These are phyloP conservation scores for Rhodeus uyekii DNA, from an alignment of 2,797 vertebrate species.

Conservation along the genomic window DNA sequence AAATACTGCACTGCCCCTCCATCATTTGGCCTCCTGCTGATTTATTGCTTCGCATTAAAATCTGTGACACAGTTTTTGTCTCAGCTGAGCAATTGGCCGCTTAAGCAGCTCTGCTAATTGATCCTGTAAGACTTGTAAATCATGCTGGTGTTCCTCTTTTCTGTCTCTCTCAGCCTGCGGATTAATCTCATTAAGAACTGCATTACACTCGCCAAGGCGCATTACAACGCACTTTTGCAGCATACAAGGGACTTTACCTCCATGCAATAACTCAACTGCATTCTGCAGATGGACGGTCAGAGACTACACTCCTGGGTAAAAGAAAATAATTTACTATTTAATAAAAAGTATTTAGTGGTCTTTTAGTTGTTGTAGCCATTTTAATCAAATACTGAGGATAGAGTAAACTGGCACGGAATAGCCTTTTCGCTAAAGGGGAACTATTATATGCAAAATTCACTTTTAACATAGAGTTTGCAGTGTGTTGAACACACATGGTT, in stretches of 20 bases:
- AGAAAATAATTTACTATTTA: too few species aligned
- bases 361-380: neutral
- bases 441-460: too few species aligned
- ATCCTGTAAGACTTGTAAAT: slow-evolving; percentile 79
- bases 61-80: slow-evolving; percentile 62
- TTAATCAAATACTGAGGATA: neutral
- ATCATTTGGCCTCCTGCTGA: slow-evolving; percentile 36
- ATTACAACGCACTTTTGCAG: slow-evolving; percentile 43
- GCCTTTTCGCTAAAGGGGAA: too few species aligned
- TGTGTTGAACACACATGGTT: too few species aligned
- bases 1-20: slow-evolving; percentile 3
- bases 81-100: slow-evolving; percentile 71
- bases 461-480: too few species aligned
- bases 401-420: neutral
- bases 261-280: slow-evolving; percentile 18
- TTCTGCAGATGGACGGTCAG: neutral
- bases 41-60: slow-evolving; percentile 52
- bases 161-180: slow-evolving; percentile 64
- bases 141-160: slow-evolving; percentile 65
- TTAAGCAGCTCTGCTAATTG: slow-evolving; percentile 74
- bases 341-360: neutral
- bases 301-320: neutral
- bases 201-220: slow-evolving; percentile 53
- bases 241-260: slow-evolving; percentile 37
- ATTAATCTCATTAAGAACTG: slow-evolving; percentile 69